Evolutionary conservation across 2,797 vertebrate species (phyloP), one percentile per base, ranked within the genome.

Genomic region (Zenarchopterus dispar): DNA sequence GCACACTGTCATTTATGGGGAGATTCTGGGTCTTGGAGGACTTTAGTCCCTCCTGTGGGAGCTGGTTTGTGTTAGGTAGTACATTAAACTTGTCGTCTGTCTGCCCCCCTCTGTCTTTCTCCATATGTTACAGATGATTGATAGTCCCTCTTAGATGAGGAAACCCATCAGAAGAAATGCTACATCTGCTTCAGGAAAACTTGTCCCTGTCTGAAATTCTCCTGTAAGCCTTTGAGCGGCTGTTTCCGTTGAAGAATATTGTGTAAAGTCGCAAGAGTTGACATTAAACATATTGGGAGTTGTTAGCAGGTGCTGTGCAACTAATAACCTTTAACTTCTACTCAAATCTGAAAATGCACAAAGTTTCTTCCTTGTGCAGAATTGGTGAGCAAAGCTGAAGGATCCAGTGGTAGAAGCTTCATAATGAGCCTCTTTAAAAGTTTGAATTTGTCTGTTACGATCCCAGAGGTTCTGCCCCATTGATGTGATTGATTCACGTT

Each of bases 111-210:
- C 48, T 16, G 17, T 33, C 23, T 58, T 31, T 52, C 42, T 59
- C 58, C 62, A 45, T 51, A 59, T 57, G 58, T 41, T 54, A 33
- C 67, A 3, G 55, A 67, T 70, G 78, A 79, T 71, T 59, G 51
- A 73, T 71, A 11, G 31, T 13, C 33, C 0, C 4, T 0, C 15
- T 49, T 45, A 48, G 59, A 63, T 36, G 49, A 59, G 51, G 36
- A 50, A 26, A 36, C 33, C 6, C 33, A 36, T 36, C 33, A 6
- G 33, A 36, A 13, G 21, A 75, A 64, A 56, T 22, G 18, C 48
- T 47, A 2, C 22, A 65, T 39, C n/a, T 54, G 55, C 59, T 9
- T 44, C n/a, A 2, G 2, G n/a, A 11, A 9, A 47, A 62, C 55
- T 11, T 13, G 17, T 47, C 56, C 16, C 33, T 7, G 53, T 26